Evolutionary conservation across 1,140 invertebrate genomes (phyloP), one percentile per base, ranked within the genome.

Genomic region (Lamellibrachia luymesi): DNA sequence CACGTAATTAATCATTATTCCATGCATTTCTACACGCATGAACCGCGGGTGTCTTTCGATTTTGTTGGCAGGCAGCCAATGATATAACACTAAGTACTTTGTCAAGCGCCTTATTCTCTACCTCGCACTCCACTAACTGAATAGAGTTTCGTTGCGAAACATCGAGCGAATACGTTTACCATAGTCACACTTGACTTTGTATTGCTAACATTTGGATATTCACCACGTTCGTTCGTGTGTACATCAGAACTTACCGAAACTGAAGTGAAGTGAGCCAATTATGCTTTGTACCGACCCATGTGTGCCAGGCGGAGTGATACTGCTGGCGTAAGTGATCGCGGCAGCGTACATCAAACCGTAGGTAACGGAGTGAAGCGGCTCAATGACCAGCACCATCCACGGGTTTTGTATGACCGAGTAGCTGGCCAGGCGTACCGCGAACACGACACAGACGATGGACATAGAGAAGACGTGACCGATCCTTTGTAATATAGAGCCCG

Each of bases 301-400:
- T 0, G 98, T 98, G 13, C 98, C 98, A 2, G 97, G 97, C 27
- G 98, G 98, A 5, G 98, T 97, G 2, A 98, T 97, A 94, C 98
- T 97, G 95, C 97, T 98, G 1, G 98, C 98, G 96, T 98, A 99
- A 0, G 98, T 98, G 10, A 98, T 97, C 97, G 99, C 98, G 10
- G 98, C 98, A 0, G 98, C 97, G 96, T 98, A 99, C 95, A 98
- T 98, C 93, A 99, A 97, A 22, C 98, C 98, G 95, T 98, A 98
- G 0, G 98, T 98, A 10, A 98, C 96, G 25, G 98, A 98, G 96
- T 99, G 98, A 8, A 98, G 96, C 92, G 98, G 95, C 96, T 99
- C 98, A 52, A 99, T 97, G 2, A 98, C 97, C 92, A 99, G 96
- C 92, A 98, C 97, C 95, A 97, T 97, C 98, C 98, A 95, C 0